These are phyloP conservation scores for Decapterus maruadsi DNA, from an alignment of 2,797 vertebrate species.

Conservation along the genomic window DNA sequence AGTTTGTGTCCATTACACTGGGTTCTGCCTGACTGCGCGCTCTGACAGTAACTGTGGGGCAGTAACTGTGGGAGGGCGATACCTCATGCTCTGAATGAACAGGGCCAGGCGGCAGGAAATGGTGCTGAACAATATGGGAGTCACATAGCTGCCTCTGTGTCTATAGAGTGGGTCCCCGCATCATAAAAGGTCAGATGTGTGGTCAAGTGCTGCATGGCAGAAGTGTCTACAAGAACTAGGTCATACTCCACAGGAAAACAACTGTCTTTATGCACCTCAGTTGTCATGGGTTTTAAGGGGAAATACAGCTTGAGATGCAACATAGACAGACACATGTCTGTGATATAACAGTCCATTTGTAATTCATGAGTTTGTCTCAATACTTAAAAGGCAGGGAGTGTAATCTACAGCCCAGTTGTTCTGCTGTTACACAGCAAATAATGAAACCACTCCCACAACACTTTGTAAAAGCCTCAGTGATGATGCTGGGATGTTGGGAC, in stretches of 20 bases:
- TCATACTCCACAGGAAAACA: conserved; percentile 4
- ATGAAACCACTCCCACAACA: conserved; percentile 7
- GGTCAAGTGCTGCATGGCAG: conserved; percentile 32
- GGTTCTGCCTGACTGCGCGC: conserved; percentile 30
- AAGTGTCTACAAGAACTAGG: conserved; percentile 21
- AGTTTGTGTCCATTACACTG: conserved; percentile 27
- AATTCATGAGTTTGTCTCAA: not conserved
- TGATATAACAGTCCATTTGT: not conserved
- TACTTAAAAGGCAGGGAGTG: not conserved
- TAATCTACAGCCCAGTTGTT: conserved; percentile 28
- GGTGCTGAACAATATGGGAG: conserved; percentile 46
- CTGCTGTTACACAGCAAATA: conserved; percentile 16
- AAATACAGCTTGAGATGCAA: not conserved
- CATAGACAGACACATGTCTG: not conserved
- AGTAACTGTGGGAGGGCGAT: too few relatives aligned
- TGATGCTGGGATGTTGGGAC: too few relatives aligned
- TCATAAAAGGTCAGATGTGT: conserved; percentile 38
- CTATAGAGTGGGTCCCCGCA: conserved; percentile 13
- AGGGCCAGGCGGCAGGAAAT: conserved; percentile 54
- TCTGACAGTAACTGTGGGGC: conserved; percentile 48
- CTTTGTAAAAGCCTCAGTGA: conserved; percentile 28
- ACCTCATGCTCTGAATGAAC: conserved; percentile 34
- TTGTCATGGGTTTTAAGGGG: not conserved
- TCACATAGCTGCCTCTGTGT: conserved; percentile 34
- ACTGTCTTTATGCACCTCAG: not conserved